Base-by-base conservation (phyloP, 2,888 invertebrate genomes). In the Oegoconia quadripuncta region DNA sequence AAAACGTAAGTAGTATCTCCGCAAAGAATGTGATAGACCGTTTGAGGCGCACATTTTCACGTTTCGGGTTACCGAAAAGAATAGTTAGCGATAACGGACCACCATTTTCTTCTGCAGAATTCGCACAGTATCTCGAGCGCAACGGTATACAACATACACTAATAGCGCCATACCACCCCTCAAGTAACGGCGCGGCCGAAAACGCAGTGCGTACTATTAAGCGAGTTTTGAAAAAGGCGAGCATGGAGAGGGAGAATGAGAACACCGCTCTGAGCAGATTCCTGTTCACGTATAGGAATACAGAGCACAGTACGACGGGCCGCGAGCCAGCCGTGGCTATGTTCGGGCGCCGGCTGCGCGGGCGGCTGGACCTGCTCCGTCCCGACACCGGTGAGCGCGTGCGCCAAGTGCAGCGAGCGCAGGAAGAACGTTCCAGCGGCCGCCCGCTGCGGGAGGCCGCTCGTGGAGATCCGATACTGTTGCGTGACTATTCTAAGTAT, bases 1-100 rank as follows among this genome's bases (percentile, higher is more conserved):
- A 3, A 6, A 18, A 8, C 28, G 22, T 36, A 3, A 7, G 2
- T 2, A 22, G 12, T 29, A 18, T 18, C 3, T 16, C 27, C 5
- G 27, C 34, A 3, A 16, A 17, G 12, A 12, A 1, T 11, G 12
- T 12, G 3, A 27, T 35, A 5, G n/a, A 2, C 2, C 2, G 18
- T 3, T 42, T 52, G 22, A 16, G 48, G 6, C 29, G 23, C 1
- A 25, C 48, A 13, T 55, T 51, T 33, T 47, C 48, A 3, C 38
- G 39, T n/a, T 49, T 50, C 17, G 51, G 50, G 0, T 34, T 50
- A 11, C 50, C 51, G 4, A 11, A 28, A 2, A 44, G 41, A 6
- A 3, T 52, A 3, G 47, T 52, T 1, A 42, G 45, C 0, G 52
- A 50, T 17, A 49, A 52, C 17, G 51, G 52, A 2, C 50, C 51